phyloP scores from a whole-genome alignment of 2,113 vertebrate genomes.

The Ploceus nigricollis region DNA sequence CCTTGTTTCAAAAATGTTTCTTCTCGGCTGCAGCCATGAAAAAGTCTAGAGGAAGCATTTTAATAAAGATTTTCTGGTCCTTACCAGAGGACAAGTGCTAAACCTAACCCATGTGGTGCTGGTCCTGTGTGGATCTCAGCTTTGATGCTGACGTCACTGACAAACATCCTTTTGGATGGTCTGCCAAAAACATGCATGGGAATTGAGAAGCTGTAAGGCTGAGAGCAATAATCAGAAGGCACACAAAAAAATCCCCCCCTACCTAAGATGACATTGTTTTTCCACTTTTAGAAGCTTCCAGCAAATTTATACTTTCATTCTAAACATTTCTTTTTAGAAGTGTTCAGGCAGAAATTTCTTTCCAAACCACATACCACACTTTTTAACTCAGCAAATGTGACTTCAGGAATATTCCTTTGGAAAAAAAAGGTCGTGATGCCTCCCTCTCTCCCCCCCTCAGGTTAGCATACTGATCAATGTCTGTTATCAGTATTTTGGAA shows the following conservation, averaged over 20 bases:
- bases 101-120: neutral
- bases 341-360: neutral
- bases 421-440: neutral
- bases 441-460: neutral
- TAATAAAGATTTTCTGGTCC: neutral
- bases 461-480: neutral
- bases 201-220: neutral
- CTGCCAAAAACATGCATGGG: neutral
- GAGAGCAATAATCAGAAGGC: neutral
- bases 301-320: neutral
- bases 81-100: neutral
- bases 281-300: neutral
- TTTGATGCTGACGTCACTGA: neutral
- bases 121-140: neutral
- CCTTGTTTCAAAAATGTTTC: neutral
- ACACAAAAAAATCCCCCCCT: neutral
- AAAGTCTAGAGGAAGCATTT: neutral
- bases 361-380: neutral
- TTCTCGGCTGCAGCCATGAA: neutral
- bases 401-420: neutral
- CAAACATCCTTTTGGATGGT: neutral
- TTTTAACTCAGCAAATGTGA: neutral
- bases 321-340: neutral
- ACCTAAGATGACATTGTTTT: rapidly evolving
- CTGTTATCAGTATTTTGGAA: neutral